Conservation (phyloP, 2,113 vertebrate genomes). For the Myrmecobius fasciatus region DNA sequence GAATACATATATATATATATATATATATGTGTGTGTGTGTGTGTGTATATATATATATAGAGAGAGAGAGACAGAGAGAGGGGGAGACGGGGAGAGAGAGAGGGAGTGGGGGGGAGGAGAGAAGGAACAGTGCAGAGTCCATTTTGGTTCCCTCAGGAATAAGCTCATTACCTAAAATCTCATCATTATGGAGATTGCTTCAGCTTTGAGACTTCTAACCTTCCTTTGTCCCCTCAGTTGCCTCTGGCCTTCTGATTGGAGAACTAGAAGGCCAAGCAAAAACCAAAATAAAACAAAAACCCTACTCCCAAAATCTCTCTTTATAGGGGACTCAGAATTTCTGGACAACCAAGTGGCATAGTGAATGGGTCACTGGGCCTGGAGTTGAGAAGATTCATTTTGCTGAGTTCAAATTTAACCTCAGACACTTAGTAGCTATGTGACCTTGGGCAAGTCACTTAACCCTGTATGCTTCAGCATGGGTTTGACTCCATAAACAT, state of each 20-base stretch:
- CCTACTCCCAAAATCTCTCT: too few species aligned
- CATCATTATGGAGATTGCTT: background rate
- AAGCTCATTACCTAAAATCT: background rate
- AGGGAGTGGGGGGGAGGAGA: too few species aligned
- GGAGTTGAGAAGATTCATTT: background rate
- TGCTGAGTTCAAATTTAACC: background rate
- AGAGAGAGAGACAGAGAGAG: too few species aligned
- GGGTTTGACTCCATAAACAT: background rate
- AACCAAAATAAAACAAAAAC: too few species aligned
- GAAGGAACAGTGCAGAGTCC: background rate
- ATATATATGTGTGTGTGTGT: too few species aligned
- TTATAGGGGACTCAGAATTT: background rate
- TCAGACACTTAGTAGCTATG: background rate
- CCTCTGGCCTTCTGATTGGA: background rate
- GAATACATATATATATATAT: too few species aligned
- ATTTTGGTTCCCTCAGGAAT: background rate
- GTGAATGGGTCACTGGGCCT: background rate
- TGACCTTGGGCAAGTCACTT: background rate
- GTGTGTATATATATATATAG: too few species aligned
- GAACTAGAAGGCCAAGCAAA: background rate
- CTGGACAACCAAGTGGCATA: background rate
- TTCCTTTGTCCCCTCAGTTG: background rate
- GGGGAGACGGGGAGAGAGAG: too few species aligned
- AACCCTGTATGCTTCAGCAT: background rate
- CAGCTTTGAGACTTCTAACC: background rate